phyloP scores from a whole-genome alignment of 2,888 invertebrate genomes.

The Eupsilia transversa region DNA sequence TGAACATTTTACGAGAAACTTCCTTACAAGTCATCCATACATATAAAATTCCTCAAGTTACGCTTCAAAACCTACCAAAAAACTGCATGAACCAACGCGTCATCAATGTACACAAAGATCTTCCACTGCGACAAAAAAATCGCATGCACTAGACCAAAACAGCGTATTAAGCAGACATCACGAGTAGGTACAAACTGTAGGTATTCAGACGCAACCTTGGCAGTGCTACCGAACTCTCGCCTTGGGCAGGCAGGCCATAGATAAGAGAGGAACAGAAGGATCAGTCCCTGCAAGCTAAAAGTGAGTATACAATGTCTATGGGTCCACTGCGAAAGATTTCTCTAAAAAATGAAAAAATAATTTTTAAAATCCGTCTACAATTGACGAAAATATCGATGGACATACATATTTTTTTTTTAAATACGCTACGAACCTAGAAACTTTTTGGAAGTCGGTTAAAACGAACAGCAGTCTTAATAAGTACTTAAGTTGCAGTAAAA shows the following conservation, averaged over 20 bases:
- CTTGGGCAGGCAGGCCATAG: slow-evolving; percentile 42
- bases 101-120: slow-evolving; percentile 26
- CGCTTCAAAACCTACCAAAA: slow-evolving; percentile 6
- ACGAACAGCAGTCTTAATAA: too few species aligned
- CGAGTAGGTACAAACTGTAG: slow-evolving; percentile 58
- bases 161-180: slow-evolving; percentile 47
- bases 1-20: background rate
- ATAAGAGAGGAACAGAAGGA: slow-evolving; percentile 20
- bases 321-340: too few species aligned
- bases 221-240: slow-evolving; percentile 66
- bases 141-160: slow-evolving; percentile 64
- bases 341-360: too few species aligned
- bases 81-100: background rate
- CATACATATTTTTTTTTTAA: too few species aligned
- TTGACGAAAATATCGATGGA: too few species aligned
- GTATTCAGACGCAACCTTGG: slow-evolving; percentile 64
- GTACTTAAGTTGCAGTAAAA: too few species aligned
- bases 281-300: background rate
- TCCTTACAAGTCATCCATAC: background rate
- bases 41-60: background rate
- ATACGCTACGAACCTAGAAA: too few species aligned
- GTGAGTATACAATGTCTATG: too few species aligned
- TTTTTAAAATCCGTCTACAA: too few species aligned
- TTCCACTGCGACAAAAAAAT: slow-evolving; percentile 43
- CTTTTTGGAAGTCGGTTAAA: too few species aligned